Evolutionary conservation across 2,797 vertebrate genomes (phyloP), one percentile per base, ranked within the genome.

Genomic region (Poliocrania exsul): DNA sequence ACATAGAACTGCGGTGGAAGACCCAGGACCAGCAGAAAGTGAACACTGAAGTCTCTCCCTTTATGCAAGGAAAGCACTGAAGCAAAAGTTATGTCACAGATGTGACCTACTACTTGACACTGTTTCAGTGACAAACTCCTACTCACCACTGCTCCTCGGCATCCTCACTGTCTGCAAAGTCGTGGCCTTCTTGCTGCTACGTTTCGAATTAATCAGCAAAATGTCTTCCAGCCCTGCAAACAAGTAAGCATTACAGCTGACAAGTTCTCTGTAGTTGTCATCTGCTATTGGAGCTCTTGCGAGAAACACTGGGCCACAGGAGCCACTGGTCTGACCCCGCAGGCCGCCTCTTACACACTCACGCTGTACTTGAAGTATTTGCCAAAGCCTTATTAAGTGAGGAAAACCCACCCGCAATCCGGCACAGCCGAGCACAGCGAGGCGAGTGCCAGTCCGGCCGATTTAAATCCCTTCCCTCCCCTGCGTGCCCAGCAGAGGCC

Each of bases 71-170:
- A 71, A 64, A 86, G n/a, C 49, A 17, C 13, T 11, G 29, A 77
- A 57, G 38, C 13, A 33, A 13, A 65, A 47, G 16, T 13, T 54
- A 13, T 2, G 10, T 33, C 35, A 57, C n/a, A 61, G 13, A 26
- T 2, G 20, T 24, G 21, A 56, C 44, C 29, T 33, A 24, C 23
- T 19, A 16, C 23, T 38, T 15, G 16, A 58, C 56, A 7, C 12
- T 10, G 16, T 16, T 38, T 26, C 35, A 40, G 10, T 8, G 35
- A 46, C 11, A 49, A 44, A 66, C 25, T 25, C 29, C 14, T 57
- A 97, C 99, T 98, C 92, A 99, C 99, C 96, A 28, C 87, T 98
- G 95, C 99, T 99, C 80, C 98, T 98, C 0, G 98, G 98, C 46
- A 99, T 81, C 83, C 97, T 96, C 83, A 98, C 96, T 0, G 99